Conservation (phyloP, 1,140 invertebrate genomes). For the Macrobrachium nipponense region DNA sequence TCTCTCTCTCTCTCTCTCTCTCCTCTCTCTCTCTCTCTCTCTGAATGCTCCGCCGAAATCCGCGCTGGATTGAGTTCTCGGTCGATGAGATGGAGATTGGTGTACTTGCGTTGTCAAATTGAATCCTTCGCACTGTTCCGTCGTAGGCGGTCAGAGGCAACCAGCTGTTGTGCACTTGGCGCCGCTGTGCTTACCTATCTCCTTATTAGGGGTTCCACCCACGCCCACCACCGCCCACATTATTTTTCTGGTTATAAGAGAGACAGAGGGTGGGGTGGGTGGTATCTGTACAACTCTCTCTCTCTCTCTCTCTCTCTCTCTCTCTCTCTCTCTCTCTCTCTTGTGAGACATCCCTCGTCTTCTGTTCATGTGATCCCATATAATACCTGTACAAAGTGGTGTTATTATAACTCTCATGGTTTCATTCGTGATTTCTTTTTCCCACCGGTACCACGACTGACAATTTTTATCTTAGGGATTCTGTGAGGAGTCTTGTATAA, state of each 20-base stretch:
- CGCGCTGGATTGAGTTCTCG: no score
- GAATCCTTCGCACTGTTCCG: neutral
- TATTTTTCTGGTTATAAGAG: neutral
- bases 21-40: constrained; percentile 20
- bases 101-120: no score
- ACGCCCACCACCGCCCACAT: constrained; percentile 18
- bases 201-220: constrained; percentile 35
- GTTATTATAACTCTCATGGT: no score
- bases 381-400: no score
- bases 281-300: constrained; percentile 1
- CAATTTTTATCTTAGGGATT: no score
- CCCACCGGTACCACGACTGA: no score
- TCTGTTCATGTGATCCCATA: neutral
- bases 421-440: no score
- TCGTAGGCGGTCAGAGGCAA: neutral
- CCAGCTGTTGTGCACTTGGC: constrained; percentile 24
- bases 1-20: neutral
- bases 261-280: constrained; percentile 7
- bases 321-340: constrained; percentile 31
- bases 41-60: no score
- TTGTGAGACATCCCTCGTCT: neutral
- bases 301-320: constrained; percentile 18
- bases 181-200: constrained; percentile 2
- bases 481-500: no score
- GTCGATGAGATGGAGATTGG: no score